Base-by-base conservation (phyloP, 2,888 invertebrate genomes). In the Bombylius discolor region DNA sequence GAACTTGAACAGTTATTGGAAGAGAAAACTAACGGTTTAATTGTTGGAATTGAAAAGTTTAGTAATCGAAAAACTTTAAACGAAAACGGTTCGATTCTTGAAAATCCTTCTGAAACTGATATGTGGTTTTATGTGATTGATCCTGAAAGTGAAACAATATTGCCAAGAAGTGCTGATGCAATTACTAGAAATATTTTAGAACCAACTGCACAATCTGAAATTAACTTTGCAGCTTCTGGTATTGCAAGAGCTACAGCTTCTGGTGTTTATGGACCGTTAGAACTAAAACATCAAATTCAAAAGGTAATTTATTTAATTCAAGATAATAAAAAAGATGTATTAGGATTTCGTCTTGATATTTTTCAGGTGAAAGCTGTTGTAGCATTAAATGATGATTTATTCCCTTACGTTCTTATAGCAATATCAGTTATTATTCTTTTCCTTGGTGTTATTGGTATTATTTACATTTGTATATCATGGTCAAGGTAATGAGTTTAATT, bases 391-490 rank as follows among this genome's bases (percentile, higher is more conserved):
- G 81, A 80, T 63, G 85, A 86, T 59, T 87, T 91, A 9, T 87
- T 93, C 63, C 94, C 93, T 23, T 91, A 90, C 62, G 92, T 93
- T 1, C 77, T 95, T 36, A 87, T 96, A 60, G 87, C 90, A 13
- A 80, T 96, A 2, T 94, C 91, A 0, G 85, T 87, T 55, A 82
- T 95, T n/a, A 94, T 95, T 58, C 81, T 94, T 46, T 81, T 95
- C 3, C 81, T 93, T 9, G 91, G 91, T 9, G 79, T 88, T 12
- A 86, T 89, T 52, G 95, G 93, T 7, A 93, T 95, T 51, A 83
- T 93, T 53, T 94, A 95, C 68, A 91, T 95, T 59, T 92, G 94
- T 71, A 85, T 93, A 53, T 93, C 93, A 2, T 95, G 94, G 91
- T 89, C 91, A 55, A 88, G 88, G 90, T 91, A 71, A 76, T 75